Evolutionary conservation across 2,113 vertebrate species (phyloP).

Genomic region (Chauna torquata): DNA sequence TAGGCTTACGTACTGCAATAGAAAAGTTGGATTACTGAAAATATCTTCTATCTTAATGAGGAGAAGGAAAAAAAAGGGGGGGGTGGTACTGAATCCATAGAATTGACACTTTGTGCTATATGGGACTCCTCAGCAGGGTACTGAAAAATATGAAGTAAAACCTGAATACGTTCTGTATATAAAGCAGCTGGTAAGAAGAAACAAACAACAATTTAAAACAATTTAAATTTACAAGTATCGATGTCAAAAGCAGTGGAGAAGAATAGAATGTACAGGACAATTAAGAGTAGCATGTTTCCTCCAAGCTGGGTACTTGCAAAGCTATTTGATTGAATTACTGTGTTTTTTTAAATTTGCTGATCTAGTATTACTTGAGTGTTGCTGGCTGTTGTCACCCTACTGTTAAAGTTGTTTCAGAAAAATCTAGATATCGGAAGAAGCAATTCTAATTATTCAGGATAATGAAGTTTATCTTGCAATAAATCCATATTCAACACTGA

Average conservation of each 20-base stretch:
- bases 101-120: neutral
- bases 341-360: neutral
- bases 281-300: neutral
- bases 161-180: neutral
- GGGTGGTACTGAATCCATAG: neutral
- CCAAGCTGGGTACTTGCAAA: neutral
- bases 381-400: neutral
- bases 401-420: neutral
- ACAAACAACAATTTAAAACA: neutral
- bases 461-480: neutral
- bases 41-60: neutral
- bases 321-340: neutral
- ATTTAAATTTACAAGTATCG: neutral
- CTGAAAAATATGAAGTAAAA: neutral
- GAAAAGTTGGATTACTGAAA: neutral
- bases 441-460: neutral
- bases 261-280: neutral
- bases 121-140: neutral
- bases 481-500: neutral
- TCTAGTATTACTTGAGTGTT: neutral
- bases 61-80: neutral
- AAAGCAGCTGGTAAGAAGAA: neutral
- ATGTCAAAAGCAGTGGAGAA: neutral
- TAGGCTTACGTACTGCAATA: neutral
- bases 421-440: neutral